phyloP scores from a whole-genome alignment of 2,888 invertebrate species.

The Penaeus monodon region DNA sequence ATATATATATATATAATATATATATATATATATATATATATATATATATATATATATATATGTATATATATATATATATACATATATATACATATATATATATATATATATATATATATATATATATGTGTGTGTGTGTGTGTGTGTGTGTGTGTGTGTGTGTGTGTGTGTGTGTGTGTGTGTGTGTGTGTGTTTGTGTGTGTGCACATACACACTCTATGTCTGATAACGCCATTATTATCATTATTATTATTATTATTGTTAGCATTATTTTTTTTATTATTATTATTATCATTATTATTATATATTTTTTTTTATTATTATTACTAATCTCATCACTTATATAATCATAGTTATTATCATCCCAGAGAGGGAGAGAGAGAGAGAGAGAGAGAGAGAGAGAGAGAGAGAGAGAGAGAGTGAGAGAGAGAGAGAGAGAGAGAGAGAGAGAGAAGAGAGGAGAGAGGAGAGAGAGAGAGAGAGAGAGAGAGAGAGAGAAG shows the following conservation, averaged over 20 bases:
- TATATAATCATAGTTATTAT: not conserved
- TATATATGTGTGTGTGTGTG: too few relatives aligned
- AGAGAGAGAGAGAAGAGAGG: not conserved
- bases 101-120: too few relatives aligned
- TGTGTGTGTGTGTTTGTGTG: too few relatives aligned
- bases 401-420: not conserved
- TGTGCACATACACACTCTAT: too few relatives aligned
- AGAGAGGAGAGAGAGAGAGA: not conserved
- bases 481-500: too few relatives aligned
- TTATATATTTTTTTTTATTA: not conserved
- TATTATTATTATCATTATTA: not conserved
- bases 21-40: conserved; percentile 25
- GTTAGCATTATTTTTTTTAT: not conserved
- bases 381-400: not conserved
- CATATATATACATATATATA: too few relatives aligned
- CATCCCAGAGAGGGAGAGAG: not conserved
- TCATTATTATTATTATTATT: conserved; percentile 8
- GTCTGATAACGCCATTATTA: not conserved
- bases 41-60: conserved; percentile 19
- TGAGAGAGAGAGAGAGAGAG: not conserved
- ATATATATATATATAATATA: conserved; percentile 32
- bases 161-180: too few relatives aligned
- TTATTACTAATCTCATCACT: not conserved
- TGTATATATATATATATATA: too few relatives aligned
- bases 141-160: too few relatives aligned